Evolutionary conservation across 1,140 invertebrate species (phyloP).

Genomic region (Caenorhabditis tropicalis): DNA sequence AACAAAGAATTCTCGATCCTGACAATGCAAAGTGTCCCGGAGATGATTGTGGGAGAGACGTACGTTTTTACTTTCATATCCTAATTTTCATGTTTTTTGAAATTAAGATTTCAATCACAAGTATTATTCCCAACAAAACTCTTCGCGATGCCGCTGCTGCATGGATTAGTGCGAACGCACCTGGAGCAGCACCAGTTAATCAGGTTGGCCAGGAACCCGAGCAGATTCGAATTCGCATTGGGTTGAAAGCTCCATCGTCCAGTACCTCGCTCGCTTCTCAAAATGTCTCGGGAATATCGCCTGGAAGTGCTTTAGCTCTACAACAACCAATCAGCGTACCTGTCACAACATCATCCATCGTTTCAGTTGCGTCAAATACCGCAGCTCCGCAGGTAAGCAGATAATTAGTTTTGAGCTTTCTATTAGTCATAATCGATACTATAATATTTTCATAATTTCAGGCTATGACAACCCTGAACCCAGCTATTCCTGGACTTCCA

Average conservation of each 20-base stretch:
- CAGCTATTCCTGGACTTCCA: neutral
- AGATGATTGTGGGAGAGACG: conserved; percentile 83
- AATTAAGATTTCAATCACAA: conserved; percentile 78
- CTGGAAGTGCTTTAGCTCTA: neutral
- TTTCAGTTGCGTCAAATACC: neutral
- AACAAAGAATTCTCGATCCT: conserved; percentile 77
- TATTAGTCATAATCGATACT: too few relatives aligned
- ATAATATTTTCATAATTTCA: too few relatives aligned
- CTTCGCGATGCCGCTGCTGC: conserved; percentile 59
- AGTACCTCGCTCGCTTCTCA: neutral
- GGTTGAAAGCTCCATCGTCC: conserved; percentile 1
- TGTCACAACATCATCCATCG: neutral
- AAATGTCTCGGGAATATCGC: neutral
- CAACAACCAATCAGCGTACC: neutral
- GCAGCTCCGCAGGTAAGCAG: too few relatives aligned
- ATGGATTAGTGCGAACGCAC: conserved; percentile 17
- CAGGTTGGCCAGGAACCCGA: neutral
- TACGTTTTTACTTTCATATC: conserved; percentile 78
- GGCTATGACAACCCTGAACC: too few relatives aligned
- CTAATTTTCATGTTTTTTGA: neutral
- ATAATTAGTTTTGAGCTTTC: neutral
- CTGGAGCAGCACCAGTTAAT: neutral
- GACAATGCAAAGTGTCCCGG: conserved; percentile 90
- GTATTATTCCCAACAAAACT: conserved; percentile 83
- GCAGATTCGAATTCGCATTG: conserved; percentile 40